Conservation (phyloP, 2,888 invertebrate genomes). For the Idaea dimidiata region DNA sequence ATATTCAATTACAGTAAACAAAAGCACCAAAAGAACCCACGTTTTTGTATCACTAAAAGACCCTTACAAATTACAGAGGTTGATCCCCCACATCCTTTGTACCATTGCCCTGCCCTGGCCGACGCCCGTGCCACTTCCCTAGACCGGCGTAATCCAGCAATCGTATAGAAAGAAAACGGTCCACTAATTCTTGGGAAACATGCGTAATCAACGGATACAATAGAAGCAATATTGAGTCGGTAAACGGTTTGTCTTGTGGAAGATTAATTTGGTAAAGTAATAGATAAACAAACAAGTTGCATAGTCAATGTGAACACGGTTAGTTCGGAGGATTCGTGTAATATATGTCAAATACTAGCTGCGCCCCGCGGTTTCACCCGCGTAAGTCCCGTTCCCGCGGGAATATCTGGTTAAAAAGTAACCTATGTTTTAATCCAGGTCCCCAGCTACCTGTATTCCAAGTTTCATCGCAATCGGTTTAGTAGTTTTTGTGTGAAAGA, state of each 20-base stretch:
- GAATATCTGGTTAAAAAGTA: too few relatives aligned
- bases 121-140: conserved; percentile 38
- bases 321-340: too few relatives aligned
- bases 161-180: conserved; percentile 51
- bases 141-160: conserved; percentile 47
- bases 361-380: too few relatives aligned
- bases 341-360: too few relatives aligned
- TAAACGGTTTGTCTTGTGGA: background rate
- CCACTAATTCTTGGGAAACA: conserved; percentile 41
- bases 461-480: too few relatives aligned
- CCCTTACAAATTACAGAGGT: background rate
- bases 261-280: background rate
- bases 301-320: too few relatives aligned
- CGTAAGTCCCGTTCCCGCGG: too few relatives aligned
- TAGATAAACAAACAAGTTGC: background rate
- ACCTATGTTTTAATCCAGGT: too few relatives aligned
- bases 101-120: conserved; percentile 27
- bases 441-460: too few relatives aligned
- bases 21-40: background rate
- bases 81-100: conserved; percentile 39
- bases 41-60: background rate
- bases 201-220: conserved; percentile 45
- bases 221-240: background rate
- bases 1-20: background rate
- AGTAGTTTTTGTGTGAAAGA: too few relatives aligned